Percentiles rank a stretch among this genome's conserved stretches.
phyloP scores from a whole-genome alignment of 2,888 invertebrate genomes.

The Ornithoptera alexandrae region DNA sequence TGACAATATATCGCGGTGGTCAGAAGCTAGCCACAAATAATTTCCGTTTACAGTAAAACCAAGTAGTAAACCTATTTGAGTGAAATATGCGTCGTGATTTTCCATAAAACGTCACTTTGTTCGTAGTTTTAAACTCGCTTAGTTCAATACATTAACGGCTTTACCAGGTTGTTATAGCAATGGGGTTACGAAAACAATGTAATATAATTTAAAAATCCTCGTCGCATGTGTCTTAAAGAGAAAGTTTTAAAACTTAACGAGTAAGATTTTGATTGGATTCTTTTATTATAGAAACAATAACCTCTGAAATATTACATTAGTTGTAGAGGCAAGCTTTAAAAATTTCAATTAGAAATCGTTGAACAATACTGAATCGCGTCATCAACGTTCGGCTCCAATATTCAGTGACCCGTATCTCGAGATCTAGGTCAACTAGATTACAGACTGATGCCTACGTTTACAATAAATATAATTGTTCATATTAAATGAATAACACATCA shows the following conservation, averaged over 20 bases:
- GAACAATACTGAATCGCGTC: slow-evolving; percentile 48
- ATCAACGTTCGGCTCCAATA: slow-evolving; percentile 36
- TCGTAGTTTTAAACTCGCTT: not conserved
- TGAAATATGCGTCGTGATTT: slow-evolving; percentile 5
- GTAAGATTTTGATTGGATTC: too few relatives aligned
- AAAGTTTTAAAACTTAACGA: too few relatives aligned
- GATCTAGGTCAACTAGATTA: slow-evolving; percentile 69
- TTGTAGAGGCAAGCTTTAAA: slow-evolving; percentile 35
- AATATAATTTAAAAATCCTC: too few relatives aligned
- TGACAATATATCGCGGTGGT: not conserved
- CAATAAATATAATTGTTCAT: not conserved
- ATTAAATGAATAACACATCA: not conserved
- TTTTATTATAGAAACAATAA: too few relatives aligned
- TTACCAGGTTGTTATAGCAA: not conserved
- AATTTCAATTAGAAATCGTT: slow-evolving; percentile 57
- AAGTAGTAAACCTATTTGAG: slow-evolving; percentile 6
- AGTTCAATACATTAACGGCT: not conserved
- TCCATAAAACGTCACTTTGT: slow-evolving; percentile 11
- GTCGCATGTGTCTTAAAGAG: too few relatives aligned
- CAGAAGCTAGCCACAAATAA: slow-evolving; percentile 6
- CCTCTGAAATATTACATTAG: too few relatives aligned
- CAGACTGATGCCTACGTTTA: slow-evolving; percentile 10
- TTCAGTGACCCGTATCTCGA: slow-evolving; percentile 62
- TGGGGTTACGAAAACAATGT: not conserved
- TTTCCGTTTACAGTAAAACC: slow-evolving; percentile 3